These are phyloP conservation scores for Aurelia sp. DNA, from an alignment of 30 jellyfish, hydroid and myxozoan species.

Conservation along the genomic window DNA sequence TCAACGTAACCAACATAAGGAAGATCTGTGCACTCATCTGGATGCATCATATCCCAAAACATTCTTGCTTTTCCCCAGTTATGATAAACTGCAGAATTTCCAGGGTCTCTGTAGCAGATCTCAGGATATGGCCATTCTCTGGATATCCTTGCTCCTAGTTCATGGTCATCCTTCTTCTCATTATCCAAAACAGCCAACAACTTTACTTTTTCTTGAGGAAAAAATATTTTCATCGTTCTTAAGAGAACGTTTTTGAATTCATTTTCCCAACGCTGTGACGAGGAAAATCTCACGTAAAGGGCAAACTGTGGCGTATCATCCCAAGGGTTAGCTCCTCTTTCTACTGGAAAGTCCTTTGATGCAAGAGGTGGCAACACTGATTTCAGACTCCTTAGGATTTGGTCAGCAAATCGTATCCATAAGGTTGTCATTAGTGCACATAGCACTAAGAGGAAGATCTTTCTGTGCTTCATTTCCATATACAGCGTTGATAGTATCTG, in stretches of 20 bases:
- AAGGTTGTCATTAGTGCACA: too few species aligned
- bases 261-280: conserved; percentile 32
- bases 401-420: too few species aligned
- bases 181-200: conserved; percentile 52
- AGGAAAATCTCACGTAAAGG: conserved; percentile 50
- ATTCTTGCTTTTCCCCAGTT: conserved; percentile 53
- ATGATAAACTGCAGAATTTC: conserved; percentile 19
- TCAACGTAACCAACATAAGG: conserved; percentile 71
- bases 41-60: conserved; percentile 65
- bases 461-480: too few species aligned
- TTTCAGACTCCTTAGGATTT: too few species aligned
- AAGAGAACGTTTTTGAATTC: conserved; percentile 25
- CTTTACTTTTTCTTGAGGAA: conserved; percentile 55
- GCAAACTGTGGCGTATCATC: conserved; percentile 27
- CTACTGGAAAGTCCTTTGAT: too few species aligned
- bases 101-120: conserved; percentile 52
- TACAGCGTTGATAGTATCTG: too few species aligned
- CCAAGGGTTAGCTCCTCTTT: conserved; percentile 18
- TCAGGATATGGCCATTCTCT: conserved; percentile 67
- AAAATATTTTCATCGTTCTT: conserved; percentile 55
- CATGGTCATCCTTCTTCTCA: conserved; percentile 63
- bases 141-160: conserved; percentile 29
- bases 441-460: too few species aligned
- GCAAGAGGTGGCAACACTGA: too few species aligned
- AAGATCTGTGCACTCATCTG: conserved; percentile 58